Evolutionary conservation across 2,113 vertebrate species (phyloP), one percentile per base, ranked within the genome.

Genomic region (Serilophus lunatus): DNA sequence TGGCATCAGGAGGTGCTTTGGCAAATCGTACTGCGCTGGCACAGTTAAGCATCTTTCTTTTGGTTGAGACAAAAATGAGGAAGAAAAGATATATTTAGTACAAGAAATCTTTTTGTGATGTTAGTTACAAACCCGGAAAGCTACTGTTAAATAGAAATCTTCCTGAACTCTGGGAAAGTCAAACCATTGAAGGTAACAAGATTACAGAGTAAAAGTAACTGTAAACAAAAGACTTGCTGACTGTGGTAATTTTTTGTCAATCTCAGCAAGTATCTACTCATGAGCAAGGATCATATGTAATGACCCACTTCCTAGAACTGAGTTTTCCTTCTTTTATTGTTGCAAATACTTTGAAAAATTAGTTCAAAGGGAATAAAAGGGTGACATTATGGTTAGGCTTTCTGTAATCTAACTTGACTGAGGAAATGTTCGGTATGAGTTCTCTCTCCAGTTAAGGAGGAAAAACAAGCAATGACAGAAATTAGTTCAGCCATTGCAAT

Each of bases 191-290:
- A 79, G n/a, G 65, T 3, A 61, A 20, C 31, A 81, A 36, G 69
- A 81, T 50, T 84, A 25, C 49, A 51, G 26, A 68, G 28, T 49
- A 35, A 91, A 88, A 76, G 20, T 51, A 82, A 64, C 51, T 50
- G 44, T 68, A 84, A 92, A 86, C 22, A 95, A 76, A 77, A 82
- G 50, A 35, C 33, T 90, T 94, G 87, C 84, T 79, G 53, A 91
- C n/a, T 49, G 35, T 31, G 85, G 50, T 69, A 1, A 63, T 94
- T 94, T 92, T 87, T n/a, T 87, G 64, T 70, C 8, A 7, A 36
- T 88, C n/a, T 82, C 35, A 8, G 45, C 84, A 89, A 87, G 53
- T 82, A 76, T 5, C 54, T 91, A 28, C 42, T 83, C 16, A 2
- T 9, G 88, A 56, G 49, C 13, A 87, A 85, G 53, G 45, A 57